Base-by-base conservation (phyloP, 1,140 invertebrate species). In the Cherax quadricarinatus region DNA sequence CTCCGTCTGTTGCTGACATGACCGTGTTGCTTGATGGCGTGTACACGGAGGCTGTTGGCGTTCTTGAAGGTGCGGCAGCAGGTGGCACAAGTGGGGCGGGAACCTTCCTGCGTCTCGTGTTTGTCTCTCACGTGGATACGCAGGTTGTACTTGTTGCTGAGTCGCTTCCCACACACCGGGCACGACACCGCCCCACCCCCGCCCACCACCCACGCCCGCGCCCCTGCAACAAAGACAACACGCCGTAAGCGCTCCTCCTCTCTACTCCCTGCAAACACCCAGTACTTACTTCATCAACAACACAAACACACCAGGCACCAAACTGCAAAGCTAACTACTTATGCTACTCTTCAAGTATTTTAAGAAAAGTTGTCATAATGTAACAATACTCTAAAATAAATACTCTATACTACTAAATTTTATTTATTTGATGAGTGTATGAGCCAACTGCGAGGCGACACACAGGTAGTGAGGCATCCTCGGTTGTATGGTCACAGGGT, bases 61-160 rank as follows among this genome's bases (percentile, higher is more conserved):
- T 92, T 92, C 90, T 92, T 92, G 90, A 92, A 92, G 90, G 84
- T 87, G 60, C 90, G 78, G 48, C 85, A 75, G 84, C 90, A 92
- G 57, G 85, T 87, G 85, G 84, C 60, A 57, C 90, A 92, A 57
- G 85, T 87, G 84, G 85, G 85, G 84, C 90, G 89, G 70, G 82
- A 24, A 9, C 85, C 78, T 53, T 81, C 86, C 78, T 81, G 84
- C 41, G 84, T 60, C 85, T 92, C 90, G 85, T 92, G 90, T 57
- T 92, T 92, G 90, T 92, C 90, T 78, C 90, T 70, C 53, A 93
- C 84, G 92, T 93, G 92, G 80, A 93, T 91, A 48, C 88, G 88
- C 9, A 93, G 92, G 82, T 93, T 93, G 87, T 89, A 89, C 87
- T 93, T 93, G 84, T 89, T 93, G 86, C 87, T 90, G 92, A 93